Percentiles rank a stretch among this genome's conserved stretches.
Conservation (phyloP, 2,113 vertebrate genomes). For the Oceanodroma tethys region DNA sequence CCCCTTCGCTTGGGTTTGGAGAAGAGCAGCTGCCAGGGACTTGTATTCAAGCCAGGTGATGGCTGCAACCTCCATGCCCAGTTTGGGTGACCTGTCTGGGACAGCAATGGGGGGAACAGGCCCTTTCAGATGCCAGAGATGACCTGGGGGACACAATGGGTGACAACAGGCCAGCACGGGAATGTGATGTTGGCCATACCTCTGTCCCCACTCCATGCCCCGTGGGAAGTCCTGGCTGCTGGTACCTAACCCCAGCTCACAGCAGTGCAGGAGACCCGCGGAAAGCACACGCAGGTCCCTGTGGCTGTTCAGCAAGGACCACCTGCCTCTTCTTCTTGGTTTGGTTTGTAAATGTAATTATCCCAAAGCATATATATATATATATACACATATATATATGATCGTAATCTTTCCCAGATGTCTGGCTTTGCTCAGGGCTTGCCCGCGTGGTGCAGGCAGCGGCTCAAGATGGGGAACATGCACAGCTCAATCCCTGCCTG, state of each 20-base stretch:
- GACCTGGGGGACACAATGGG: neutral
- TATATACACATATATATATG: too few species aligned
- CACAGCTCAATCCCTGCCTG: neutral
- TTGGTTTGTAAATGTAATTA: neutral
- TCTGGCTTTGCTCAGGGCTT: neutral
- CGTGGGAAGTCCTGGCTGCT: neutral
- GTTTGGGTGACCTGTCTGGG: neutral
- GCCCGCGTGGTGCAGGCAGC: neutral
- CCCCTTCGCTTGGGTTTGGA: neutral
- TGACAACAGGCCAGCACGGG: accelerated
- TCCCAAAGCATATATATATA: neutral
- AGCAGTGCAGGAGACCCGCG: neutral
- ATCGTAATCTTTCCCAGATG: neutral
- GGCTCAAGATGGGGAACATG: neutral
- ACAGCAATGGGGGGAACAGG: neutral
- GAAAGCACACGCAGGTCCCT: neutral
- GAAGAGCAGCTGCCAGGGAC: neutral
- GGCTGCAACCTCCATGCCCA: neutral
- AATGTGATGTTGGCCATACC: neutral
- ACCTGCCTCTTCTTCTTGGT: neutral
- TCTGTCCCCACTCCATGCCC: neutral
- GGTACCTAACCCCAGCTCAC: neutral
- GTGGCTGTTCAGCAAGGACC: neutral
- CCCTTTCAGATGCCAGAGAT: neutral
- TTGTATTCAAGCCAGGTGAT: neutral